These are phyloP conservation scores for Tetramorium bicarinatum DNA, from an alignment of 2,888 invertebrate species.

Conservation along the genomic window DNA sequence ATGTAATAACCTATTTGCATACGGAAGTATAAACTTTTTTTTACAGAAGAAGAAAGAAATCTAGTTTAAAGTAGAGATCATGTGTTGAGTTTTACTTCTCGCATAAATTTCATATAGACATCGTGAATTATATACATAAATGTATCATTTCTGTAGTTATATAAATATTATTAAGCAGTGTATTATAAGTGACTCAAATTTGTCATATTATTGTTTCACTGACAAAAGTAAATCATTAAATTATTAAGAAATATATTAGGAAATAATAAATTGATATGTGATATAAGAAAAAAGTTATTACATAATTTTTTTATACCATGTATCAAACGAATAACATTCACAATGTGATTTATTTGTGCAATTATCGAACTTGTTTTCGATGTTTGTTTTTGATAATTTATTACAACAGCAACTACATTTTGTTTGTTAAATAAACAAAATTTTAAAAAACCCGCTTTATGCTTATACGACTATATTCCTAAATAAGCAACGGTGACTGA, in stretches of 20 bases:
- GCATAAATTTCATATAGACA: neutral
- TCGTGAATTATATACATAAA: conserved; percentile 12
- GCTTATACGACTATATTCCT: neutral
- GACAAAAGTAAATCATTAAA: neutral
- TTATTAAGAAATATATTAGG: neutral
- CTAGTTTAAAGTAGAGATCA: neutral
- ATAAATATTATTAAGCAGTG: neutral
- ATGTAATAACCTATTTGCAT: conserved; percentile 14
- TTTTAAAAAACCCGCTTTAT: neutral
- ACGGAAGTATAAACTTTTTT: conserved; percentile 12
- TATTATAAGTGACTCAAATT: conserved; percentile 1
- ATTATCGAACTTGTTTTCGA: neutral
- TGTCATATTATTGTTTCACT: neutral
- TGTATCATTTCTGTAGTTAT: neutral
- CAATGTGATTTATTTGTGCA: neutral
- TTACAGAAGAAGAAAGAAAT: neutral
- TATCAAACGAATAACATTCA: neutral
- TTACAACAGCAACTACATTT: neutral
- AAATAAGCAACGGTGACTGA: conserved; percentile 37
- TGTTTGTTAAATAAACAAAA: neutral
- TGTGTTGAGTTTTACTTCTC: neutral
- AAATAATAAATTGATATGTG: neutral
- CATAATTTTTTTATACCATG: neutral
- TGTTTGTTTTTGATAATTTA: neutral
- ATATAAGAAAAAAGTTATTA: neutral